Conservation (phyloP, 1,140 invertebrate species). For the Gonioctena quinquepunctata region DNA sequence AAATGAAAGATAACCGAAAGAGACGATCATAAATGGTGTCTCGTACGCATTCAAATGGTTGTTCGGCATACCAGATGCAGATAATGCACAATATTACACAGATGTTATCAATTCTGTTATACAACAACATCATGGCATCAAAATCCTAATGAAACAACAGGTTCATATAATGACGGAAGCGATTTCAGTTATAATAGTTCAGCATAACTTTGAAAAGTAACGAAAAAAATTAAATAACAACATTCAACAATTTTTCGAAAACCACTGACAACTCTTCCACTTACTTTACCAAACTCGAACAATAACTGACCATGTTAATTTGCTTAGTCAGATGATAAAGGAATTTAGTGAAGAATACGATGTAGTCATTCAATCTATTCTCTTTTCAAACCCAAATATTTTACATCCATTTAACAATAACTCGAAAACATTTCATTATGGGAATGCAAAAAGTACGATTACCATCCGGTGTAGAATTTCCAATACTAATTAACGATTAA, state of each 20-base stretch:
- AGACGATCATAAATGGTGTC: slow-evolving; percentile 37
- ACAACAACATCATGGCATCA: slow-evolving; percentile 19
- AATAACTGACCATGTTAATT: neutral
- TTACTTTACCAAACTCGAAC: neutral
- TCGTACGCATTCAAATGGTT: slow-evolving; percentile 47
- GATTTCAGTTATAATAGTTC: slow-evolving; percentile 11
- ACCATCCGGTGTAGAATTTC: neutral
- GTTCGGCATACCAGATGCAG: slow-evolving; percentile 45
- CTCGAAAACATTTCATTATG: slow-evolving; percentile 33
- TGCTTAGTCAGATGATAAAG: slow-evolving; percentile 17
- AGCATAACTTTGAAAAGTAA: neutral
- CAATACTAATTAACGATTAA: neutral
- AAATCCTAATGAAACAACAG: slow-evolving; percentile 30
- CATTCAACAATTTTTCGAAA: slow-evolving; percentile 17
- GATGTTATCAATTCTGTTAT: slow-evolving; percentile 25
- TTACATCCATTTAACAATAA: slow-evolving; percentile 42
- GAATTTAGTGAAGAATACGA: slow-evolving; percentile 41
- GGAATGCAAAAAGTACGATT: no score
- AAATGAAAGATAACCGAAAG: neutral
- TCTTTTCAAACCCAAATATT: slow-evolving; percentile 30
- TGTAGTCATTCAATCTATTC: slow-evolving; percentile 37
- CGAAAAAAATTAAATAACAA: slow-evolving; percentile 24
- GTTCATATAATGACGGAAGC: slow-evolving; percentile 22
- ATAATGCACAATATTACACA: slow-evolving; percentile 43
- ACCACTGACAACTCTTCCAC: neutral